phyloP scores from a whole-genome alignment of 2,113 vertebrate genomes.

The Hypomesus transpacificus region DNA sequence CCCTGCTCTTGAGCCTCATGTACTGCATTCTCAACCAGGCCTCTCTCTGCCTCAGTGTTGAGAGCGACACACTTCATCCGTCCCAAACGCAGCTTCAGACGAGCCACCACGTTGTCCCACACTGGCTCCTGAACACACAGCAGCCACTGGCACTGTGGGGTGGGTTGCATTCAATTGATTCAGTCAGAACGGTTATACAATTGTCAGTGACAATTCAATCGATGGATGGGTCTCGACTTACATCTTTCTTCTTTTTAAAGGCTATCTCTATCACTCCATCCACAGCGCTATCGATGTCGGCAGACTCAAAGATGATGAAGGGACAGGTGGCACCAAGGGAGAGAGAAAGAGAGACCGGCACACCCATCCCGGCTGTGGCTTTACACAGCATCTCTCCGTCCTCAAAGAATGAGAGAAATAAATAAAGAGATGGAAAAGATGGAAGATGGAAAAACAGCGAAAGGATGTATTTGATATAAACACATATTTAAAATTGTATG shows the following conservation, averaged over 20 bases:
- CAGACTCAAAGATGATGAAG: conserved; percentile 73
- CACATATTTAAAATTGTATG: not conserved
- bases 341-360: conserved; percentile 56
- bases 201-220: not conserved
- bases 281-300: conserved; percentile 74
- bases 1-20: conserved; percentile 76
- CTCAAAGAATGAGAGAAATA: conserved; percentile 35
- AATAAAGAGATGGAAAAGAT: not conserved
- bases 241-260: conserved; percentile 69
- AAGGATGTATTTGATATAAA: not conserved
- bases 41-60: conserved; percentile 41
- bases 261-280: conserved; percentile 65
- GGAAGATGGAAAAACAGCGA: not conserved
- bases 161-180: too few species aligned
- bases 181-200: not conserved
- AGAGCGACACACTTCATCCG: conserved; percentile 71
- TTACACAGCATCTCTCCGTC: conserved; percentile 48
- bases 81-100: conserved; percentile 71
- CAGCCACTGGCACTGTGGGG: conserved; percentile 66
- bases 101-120: conserved; percentile 60
- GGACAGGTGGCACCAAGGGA: conserved; percentile 61
- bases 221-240: conserved; percentile 23
- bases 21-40: conserved; percentile 65
- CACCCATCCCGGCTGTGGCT: conserved; percentile 50
- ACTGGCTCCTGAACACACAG: conserved; percentile 82